These are phyloP conservation scores for Atta colombica DNA, from an alignment of 1,140 invertebrate genomes.

Conservation along the genomic window DNA sequence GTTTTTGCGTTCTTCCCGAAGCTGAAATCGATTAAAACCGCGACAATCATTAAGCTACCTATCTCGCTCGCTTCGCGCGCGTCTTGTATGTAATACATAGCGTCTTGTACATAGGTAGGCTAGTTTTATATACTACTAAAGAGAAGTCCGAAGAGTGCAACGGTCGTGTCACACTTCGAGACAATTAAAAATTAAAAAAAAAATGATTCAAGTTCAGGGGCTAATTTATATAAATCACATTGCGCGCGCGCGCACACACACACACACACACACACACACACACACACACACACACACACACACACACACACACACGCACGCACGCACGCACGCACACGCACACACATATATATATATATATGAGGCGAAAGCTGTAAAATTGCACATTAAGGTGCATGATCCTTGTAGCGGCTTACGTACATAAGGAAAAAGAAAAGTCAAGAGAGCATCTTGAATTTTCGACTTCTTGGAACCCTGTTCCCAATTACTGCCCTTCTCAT, in stretches of 20 bases:
- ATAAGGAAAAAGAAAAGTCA: conserved; percentile 6
- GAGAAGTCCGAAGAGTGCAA: conserved; percentile 49
- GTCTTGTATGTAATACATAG: conserved; percentile 64
- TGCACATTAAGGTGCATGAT: conserved; percentile 13
- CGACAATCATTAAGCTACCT: conserved; percentile 23
- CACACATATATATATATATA: conserved; percentile 23
- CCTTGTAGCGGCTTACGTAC: conserved; percentile 72
- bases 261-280: no score
- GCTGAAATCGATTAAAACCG: conserved; percentile 9
- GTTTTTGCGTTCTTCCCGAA: conserved; percentile 6
- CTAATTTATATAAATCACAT: conserved; percentile 74
- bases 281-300: no score
- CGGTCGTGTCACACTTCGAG: conserved; percentile 41
- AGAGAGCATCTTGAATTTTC: conserved; percentile 25
- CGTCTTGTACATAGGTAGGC: conserved; percentile 81
- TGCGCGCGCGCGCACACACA: no score
- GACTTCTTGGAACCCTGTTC: not conserved
- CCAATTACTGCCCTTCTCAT: conserved; percentile 30
- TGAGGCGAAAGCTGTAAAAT: conserved; percentile 50
- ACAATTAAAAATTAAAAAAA: conserved; percentile 10
- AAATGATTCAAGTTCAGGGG: conserved; percentile 38
- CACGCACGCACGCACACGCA: no score
- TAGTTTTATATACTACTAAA: conserved; percentile 81
- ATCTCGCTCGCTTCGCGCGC: conserved; percentile 69
- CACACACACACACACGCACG: no score